phyloP scores from a whole-genome alignment of 2,113 vertebrate genomes.

The Chrysemys picta region DNA sequence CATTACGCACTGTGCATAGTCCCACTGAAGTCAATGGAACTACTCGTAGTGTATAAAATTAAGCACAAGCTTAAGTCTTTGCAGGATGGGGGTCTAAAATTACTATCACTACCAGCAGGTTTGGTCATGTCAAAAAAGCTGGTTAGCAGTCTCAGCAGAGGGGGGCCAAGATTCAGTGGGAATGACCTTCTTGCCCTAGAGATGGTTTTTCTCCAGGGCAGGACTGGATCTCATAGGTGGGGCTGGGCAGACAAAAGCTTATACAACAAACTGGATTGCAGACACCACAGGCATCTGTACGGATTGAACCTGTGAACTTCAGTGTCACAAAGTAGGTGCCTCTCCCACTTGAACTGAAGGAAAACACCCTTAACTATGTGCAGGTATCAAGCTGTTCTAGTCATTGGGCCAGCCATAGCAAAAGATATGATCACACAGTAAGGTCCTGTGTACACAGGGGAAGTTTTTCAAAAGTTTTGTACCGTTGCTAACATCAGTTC shows the following conservation, averaged over 20 bases:
- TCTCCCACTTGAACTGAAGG: not conserved
- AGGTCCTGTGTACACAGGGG: not conserved
- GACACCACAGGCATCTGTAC: not conserved
- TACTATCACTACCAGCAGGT: not conserved
- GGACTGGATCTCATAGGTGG: not conserved
- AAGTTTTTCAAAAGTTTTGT: not conserved
- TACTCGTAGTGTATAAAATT: not conserved
- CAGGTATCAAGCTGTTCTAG: not conserved
- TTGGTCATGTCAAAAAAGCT: not conserved
- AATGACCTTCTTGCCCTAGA: not conserved
- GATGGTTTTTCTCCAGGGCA: not conserved
- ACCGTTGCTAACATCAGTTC: not conserved
- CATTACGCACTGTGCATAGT: not conserved
- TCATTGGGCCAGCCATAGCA: not conserved
- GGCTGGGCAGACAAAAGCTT: not conserved
- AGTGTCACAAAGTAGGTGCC: not conserved
- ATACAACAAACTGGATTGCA: no score
- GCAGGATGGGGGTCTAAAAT: not conserved
- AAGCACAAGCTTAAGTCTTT: fast-evolving
- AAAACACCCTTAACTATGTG: not conserved
- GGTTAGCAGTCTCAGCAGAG: not conserved
- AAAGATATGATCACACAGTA: not conserved
- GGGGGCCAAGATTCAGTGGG: not conserved
- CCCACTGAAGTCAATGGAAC: not conserved
- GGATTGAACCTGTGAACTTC: not conserved